Percentiles rank a stretch among this genome's conserved stretches.
These are phyloP conservation scores for Morone saxatilis DNA, from an alignment of 2,113 vertebrate genomes.

Conservation along the genomic window DNA sequence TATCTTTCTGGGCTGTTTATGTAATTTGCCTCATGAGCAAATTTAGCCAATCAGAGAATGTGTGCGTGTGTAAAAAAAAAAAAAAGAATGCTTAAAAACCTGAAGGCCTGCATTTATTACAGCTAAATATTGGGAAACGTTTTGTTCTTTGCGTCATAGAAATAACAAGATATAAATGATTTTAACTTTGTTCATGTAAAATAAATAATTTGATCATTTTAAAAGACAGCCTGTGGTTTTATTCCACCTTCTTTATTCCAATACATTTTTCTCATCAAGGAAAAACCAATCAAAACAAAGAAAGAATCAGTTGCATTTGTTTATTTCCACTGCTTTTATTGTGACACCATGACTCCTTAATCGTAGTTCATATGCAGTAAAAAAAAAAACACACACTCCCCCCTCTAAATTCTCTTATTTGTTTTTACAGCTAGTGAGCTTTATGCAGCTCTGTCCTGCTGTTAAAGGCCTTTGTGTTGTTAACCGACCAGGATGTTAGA, in stretches of 20 bases:
- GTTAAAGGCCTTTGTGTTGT: slow-evolving; percentile 72
- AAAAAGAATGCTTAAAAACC: neutral
- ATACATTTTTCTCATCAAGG: neutral
- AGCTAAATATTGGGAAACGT: neutral
- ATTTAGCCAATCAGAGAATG: slow-evolving; percentile 23
- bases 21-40: slow-evolving; percentile 17
- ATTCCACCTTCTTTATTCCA: neutral
- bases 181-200: neutral
- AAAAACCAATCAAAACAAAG: neutral
- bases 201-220: neutral
- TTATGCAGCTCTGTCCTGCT: slow-evolving; percentile 48
- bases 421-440: slow-evolving; percentile 44
- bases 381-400: slow-evolving; percentile 4
- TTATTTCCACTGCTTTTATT: neutral
- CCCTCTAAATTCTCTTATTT: slow-evolving; percentile 27
- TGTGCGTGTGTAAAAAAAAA: neutral
- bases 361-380: neutral
- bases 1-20: neutral
- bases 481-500: slow-evolving; percentile 61
- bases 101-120: neutral
- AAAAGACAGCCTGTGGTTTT: neutral
- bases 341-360: neutral
- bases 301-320: neutral
- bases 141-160: neutral
- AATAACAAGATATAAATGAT: neutral